Conservation (phyloP, 2,888 invertebrate genomes). For the Hetaerina titia region DNA sequence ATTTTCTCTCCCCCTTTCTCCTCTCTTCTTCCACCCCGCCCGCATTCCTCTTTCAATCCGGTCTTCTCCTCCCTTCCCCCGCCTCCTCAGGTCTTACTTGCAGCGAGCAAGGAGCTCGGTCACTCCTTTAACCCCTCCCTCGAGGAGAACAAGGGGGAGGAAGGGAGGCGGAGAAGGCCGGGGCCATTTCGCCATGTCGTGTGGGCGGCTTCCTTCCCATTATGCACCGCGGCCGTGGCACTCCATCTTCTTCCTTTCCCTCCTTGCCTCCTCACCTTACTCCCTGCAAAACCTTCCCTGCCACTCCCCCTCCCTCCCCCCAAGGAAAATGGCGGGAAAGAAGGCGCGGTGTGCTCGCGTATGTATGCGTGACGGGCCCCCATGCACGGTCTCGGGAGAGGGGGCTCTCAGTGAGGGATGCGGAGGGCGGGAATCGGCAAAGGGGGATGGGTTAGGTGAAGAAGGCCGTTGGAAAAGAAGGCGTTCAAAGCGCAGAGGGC, state of each 20-base stretch:
- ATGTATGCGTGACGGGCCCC: neutral
- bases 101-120: no score
- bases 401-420: neutral
- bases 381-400: neutral
- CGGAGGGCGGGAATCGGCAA: neutral
- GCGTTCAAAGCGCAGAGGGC: neutral
- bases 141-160: no score
- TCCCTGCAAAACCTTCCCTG: neutral
- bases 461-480: neutral
- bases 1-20: neutral
- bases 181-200: constrained; percentile 3
- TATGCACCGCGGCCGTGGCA: constrained; percentile 10
- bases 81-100: neutral
- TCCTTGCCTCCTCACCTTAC: no score
- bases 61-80: neutral
- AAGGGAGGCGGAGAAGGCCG: no score
- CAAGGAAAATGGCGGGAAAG: neutral
- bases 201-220: constrained; percentile 18
- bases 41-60: constrained; percentile 1
- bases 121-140: no score
- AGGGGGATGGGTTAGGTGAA: no score
- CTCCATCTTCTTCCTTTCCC: neutral
- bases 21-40: neutral
- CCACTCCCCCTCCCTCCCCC: neutral
- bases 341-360: neutral